Base-by-base conservation (phyloP, 2,888 invertebrate species). In the Amphipoea oculea region DNA sequence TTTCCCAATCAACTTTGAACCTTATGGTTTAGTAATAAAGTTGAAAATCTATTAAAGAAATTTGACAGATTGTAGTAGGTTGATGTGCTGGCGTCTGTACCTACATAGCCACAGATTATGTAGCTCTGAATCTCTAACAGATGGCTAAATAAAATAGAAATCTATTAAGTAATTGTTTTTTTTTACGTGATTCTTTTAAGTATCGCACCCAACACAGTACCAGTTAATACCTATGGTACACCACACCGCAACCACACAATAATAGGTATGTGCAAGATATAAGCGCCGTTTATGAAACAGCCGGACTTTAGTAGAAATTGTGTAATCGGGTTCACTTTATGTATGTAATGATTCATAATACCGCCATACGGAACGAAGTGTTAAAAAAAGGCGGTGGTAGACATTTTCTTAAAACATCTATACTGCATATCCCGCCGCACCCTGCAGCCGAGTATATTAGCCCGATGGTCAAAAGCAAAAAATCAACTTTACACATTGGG, bases 321-420 rank as follows among this genome's bases (percentile, higher is more conserved):
- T 36, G 36, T 45, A 23, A 36, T 36, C 4, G 9, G 17, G 23
- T 45, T 60, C 45, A 72, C 57, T 45, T 17, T 72, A 60, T 60
- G 11, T 60, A 60, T 60, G 57, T 60, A 60, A 60, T 66, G 36
- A 23, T 67, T 36, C 40, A 73, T 40, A 68, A 73, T 69, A 57
- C 57, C 57, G 57, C 57, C 57, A 11, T 23, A 68, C 17, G 29
- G 6, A 20, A 29, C 20, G 20, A 48, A 29, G 29, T 29, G 48
- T 17, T 68, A 29, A 68, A 48, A 68, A 48, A 48, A 12, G 20
- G 48, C 68, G 29, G 20, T 20, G 6, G 4, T 45, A 17, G 9
- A 67, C 2, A 67, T 67, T n/a, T 67, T 67, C 17, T 67, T n/a
- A 9, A 67, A 67, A 67, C 17, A 9, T n/a, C 17, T 42, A 57